Percentiles rank a stretch among this genome's conserved stretches.
Conservation (phyloP, 2,113 vertebrate genomes). For the Nettapus auritus region DNA sequence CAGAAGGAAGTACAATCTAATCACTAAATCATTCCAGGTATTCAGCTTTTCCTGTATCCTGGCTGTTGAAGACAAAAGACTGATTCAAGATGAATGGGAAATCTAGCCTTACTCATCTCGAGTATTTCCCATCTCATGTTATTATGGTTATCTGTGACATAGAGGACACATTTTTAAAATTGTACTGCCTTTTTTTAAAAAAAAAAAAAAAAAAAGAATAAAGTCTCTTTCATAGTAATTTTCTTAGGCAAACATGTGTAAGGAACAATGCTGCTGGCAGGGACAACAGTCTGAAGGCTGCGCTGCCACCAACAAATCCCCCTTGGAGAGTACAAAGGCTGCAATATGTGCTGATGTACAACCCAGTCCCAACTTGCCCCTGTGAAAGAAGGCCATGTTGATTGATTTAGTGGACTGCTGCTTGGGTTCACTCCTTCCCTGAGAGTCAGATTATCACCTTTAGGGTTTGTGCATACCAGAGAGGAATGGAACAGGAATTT, state of each 20-base stretch:
- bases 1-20: background rate
- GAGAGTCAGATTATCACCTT: background rate
- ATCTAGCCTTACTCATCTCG: background rate
- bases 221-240: background rate
- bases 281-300: background rate
- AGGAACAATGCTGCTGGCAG: background rate
- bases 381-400: background rate
- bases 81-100: background rate
- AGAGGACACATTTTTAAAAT: background rate
- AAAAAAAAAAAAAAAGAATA: background rate
- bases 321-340: background rate
- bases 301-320: background rate
- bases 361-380: background rate
- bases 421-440: background rate
- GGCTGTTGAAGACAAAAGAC: background rate
- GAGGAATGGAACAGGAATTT: background rate
- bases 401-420: background rate
- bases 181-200: background rate
- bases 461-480: background rate
- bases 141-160: background rate
- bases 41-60: constrained; percentile 31
- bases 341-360: background rate
- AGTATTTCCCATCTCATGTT: constrained; percentile 3
- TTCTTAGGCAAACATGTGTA: background rate
- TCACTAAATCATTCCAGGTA: background rate